Base-by-base conservation (phyloP, 2,797 vertebrate genomes). In the Columba guinea region DNA sequence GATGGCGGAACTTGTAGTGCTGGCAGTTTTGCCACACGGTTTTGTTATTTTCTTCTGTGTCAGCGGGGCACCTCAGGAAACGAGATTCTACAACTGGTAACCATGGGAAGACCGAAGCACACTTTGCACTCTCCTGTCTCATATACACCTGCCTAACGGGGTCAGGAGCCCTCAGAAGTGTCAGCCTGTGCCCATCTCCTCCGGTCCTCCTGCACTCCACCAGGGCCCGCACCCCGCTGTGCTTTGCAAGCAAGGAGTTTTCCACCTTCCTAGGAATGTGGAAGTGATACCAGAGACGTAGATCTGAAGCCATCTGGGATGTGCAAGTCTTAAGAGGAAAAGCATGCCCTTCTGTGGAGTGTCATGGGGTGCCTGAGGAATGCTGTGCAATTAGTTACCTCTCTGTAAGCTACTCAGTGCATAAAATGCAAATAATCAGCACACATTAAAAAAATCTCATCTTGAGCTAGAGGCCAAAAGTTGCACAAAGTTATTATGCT, bases 171-270 rank as follows among this genome's bases (percentile, higher is more conserved):
- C 35, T 2, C 3, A 1, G 71, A 30, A 74, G 23, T 30, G 3
- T 48, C 73, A 58, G 37, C 35, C 52, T 64, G 9, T 30, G 35
- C 24, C 65, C 49, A 28, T 53, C 64, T 80, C 48, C 46, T 81
- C 30, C 52, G 58, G 13, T 8, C 55, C 55, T 51, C 14, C 58
- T 39, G 49, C 0, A 0, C 46, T 55, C 46, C 5, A 0, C 49
- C 2, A 0, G 21, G 51, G 51, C 46, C 51, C 5, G 3, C 53
- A 26, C 5, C 10, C 51, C 0, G 0, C 59, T 9, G 8, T 0
- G 0, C 32, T 79, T 58, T 9, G 39, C 55, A 44, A 30, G 21
- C 19, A 48, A 84, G 60, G 49, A 37, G n/a, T 68, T 84, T 79
- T 60, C 41, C 37, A 65, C 34, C 49, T 75, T 71, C 46, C 53